Evolutionary conservation across 1,140 invertebrate species (phyloP).

Genomic region (Heliconius nattereri): DNA sequence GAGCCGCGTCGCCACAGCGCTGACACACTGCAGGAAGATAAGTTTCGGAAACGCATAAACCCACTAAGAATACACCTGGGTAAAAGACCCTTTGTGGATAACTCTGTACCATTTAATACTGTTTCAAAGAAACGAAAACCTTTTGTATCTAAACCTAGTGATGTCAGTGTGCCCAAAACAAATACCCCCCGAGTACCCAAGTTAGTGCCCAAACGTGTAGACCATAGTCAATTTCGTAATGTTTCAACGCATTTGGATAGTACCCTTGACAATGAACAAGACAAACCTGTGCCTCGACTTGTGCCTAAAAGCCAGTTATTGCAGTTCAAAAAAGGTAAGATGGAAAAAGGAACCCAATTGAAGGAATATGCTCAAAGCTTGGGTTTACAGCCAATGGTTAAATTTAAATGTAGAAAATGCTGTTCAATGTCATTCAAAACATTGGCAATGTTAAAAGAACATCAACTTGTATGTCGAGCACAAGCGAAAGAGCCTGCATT

Average conservation of each 20-base stretch:
- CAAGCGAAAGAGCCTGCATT: conserved; percentile 69
- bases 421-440: conserved; percentile 83
- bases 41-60: conserved; percentile 68
- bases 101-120: conserved; percentile 59
- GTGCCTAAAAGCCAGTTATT: conserved; percentile 74
- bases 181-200: conserved; percentile 63
- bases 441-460: conserved; percentile 83
- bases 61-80: conserved; percentile 74
- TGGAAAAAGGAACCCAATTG: conserved; percentile 69
- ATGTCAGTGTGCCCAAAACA: conserved; percentile 53
- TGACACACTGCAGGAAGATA: conserved; percentile 58
- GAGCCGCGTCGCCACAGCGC: conserved; percentile 50
- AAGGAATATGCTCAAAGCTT: conserved; percentile 86
- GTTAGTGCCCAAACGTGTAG: conserved; percentile 64
- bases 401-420: conserved; percentile 86
- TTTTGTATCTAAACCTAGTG: conserved; percentile 59
- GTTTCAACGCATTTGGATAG: conserved; percentile 53
- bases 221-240: conserved; percentile 67
- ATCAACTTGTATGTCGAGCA: conserved; percentile 82
- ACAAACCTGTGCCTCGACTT: conserved; percentile 73
- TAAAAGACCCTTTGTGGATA: conserved; percentile 73
- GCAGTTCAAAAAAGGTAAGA: conserved; percentile 72
- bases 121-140: conserved; percentile 64
- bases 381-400: conserved; percentile 84
- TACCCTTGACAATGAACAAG: conserved; percentile 58